These are phyloP conservation scores for Podilymbus podiceps DNA, from an alignment of 2,113 vertebrate species.

Conservation along the genomic window DNA sequence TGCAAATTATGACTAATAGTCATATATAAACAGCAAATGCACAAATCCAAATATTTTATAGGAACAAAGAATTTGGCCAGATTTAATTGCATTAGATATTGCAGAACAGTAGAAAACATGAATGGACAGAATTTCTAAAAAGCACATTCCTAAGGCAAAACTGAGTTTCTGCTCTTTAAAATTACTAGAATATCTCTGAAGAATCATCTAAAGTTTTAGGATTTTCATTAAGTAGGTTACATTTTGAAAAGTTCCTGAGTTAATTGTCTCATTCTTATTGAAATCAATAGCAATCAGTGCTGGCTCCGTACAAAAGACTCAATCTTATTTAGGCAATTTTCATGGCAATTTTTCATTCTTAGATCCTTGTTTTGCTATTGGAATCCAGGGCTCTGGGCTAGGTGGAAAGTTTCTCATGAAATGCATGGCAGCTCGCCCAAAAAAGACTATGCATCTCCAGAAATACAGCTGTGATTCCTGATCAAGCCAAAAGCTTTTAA, in stretches of 20 bases:
- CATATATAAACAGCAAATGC: background rate
- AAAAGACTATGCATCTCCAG: background rate
- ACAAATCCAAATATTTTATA: background rate
- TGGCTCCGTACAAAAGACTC: background rate
- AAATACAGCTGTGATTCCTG: background rate
- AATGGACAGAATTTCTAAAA: background rate
- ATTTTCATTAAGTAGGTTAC: background rate
- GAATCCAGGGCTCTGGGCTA: background rate
- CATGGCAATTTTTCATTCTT: background rate
- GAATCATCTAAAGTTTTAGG: background rate
- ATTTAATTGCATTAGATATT: background rate
- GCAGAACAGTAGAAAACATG: background rate
- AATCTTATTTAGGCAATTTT: background rate
- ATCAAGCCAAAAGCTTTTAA: background rate
- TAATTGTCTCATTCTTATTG: background rate
- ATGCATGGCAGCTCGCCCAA: background rate
- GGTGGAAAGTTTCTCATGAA: background rate
- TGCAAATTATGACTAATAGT: background rate
- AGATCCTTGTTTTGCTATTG: background rate
- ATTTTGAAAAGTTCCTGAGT: background rate
- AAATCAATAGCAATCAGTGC: background rate
- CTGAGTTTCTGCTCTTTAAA: background rate
- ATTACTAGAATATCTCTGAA: background rate
- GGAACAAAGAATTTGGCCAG: background rate
- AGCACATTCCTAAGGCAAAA: background rate